Base-by-base conservation (phyloP, 2,888 invertebrate genomes). In the Drosophila stalkeri region DNA sequence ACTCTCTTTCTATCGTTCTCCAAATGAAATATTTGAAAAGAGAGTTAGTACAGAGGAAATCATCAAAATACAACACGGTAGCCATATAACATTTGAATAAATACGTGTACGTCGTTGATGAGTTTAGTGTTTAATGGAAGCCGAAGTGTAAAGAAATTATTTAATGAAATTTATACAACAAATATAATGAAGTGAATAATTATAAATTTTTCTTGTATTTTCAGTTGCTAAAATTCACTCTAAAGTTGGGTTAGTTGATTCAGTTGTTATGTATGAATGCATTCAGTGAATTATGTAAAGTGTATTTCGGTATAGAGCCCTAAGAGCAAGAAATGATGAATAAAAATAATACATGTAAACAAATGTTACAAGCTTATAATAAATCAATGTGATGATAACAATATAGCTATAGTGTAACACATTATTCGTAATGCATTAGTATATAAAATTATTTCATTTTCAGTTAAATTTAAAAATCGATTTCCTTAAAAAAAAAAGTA, bases 281-380 rank as follows among this genome's bases (percentile, higher is more conserved):
- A 68, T 55, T 72, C 75, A 72, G 74, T 76, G 86, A 89, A 88
- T 86, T 86, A 86, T 86, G 72, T 90, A 86, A 86, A 89, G 81
- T 86, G 63, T 78, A 63, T 64, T 63, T 77, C 67, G 31, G 41
- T 62, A 64, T 46, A 62, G 47, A 55, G n/a, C 46, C 18, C 20
- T 44, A 23, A n/a, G 37, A 33, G 33, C 52, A 33, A 72, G n/a
- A 14, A 14, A 43, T 52, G 49, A 43, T 23, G 23, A 46, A 23
- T 14, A 14, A 3, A 1, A 46, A 46, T 8, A 23, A 16, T 20
- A 20, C 6, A 18, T 11, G 44, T 44, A 23, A 46, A 27, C 27
- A 27, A 27, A 27, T 27, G 27, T 27, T 27, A 27, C 6, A 5
- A 27, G 27, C 5, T 27, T 27, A 27, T 27, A 27, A 27, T 27